Conservation (phyloP, 2,888 invertebrate genomes). For the Lasiommata megera region DNA sequence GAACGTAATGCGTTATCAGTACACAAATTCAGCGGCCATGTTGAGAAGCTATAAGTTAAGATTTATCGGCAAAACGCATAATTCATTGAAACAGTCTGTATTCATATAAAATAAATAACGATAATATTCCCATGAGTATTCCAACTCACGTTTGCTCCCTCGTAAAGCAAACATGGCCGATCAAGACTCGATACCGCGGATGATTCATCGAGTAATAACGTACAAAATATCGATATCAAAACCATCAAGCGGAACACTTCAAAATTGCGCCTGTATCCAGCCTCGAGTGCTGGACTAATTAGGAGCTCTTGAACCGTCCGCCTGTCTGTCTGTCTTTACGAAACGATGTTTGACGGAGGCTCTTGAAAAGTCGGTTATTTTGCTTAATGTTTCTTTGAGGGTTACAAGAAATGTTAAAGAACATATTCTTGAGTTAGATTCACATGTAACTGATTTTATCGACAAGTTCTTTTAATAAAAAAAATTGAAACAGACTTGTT, state of each 20-base stretch:
- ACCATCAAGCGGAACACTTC: slow-evolving; percentile 14
- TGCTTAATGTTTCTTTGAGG: not conserved
- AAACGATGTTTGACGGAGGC: not conserved
- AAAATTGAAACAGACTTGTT: too few species aligned
- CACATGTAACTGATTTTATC: too few species aligned
- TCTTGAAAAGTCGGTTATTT: not conserved
- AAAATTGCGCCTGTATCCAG: slow-evolving; percentile 9
- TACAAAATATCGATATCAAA: slow-evolving; percentile 10
- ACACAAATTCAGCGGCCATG: too few species aligned
- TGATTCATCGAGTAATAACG: slow-evolving; percentile 9
- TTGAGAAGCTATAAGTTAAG: too few species aligned
- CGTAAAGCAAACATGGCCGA: slow-evolving; percentile 7
- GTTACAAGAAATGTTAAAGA: not conserved
- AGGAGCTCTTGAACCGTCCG: slow-evolving; percentile 7
- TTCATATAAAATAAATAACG: slow-evolving; percentile 1
- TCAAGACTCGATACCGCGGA: not conserved
- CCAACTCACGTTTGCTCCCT: not conserved
- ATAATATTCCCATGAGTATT: not conserved
- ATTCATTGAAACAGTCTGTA: not conserved
- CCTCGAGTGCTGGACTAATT: slow-evolving; percentile 17
- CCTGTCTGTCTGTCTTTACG: slow-evolving; percentile 7
- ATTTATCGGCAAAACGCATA: too few species aligned
- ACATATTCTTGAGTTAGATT: not conserved
- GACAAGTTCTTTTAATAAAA: too few species aligned
- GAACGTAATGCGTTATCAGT: too few species aligned